Evolutionary conservation across 1,140 invertebrate genomes (phyloP).

Genomic region (Anthonomus grandis): DNA sequence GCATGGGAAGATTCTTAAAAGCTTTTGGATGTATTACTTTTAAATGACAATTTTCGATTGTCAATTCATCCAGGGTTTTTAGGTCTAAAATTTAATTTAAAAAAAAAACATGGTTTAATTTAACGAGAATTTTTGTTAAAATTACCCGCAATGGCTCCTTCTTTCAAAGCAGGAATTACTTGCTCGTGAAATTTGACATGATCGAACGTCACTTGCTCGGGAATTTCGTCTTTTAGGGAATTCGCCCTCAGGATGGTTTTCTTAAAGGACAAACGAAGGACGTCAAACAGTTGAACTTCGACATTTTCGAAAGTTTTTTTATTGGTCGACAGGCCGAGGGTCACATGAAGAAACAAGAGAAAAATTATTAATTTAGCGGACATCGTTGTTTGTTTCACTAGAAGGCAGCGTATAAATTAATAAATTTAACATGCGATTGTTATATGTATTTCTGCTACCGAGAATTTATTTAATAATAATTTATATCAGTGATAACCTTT

Average conservation of each 20-base stretch:
- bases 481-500: too few relatives aligned
- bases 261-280: constrained; percentile 31
- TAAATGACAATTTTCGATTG: constrained; percentile 27
- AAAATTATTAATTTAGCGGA: too few relatives aligned
- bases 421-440: too few relatives aligned
- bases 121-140: too few relatives aligned
- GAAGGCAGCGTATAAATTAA: too few relatives aligned
- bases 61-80: constrained; percentile 31
- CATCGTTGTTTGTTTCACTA: too few relatives aligned
- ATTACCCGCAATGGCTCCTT: constrained; percentile 24
- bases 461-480: too few relatives aligned
- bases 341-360: too few relatives aligned
- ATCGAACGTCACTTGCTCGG: constrained; percentile 21
- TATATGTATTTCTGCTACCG: too few relatives aligned
- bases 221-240: constrained; percentile 26
- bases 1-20: constrained; percentile 27
- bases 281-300: constrained; percentile 26
- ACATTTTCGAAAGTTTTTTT: constrained; percentile 37
- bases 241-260: constrained; percentile 22
- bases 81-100: too few relatives aligned
- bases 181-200: constrained; percentile 27
- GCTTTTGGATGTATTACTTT: constrained; percentile 28
- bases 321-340: too few relatives aligned
- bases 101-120: too few relatives aligned
- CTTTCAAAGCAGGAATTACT: constrained; percentile 28